Evolutionary conservation across 2,113 vertebrate genomes (phyloP), one percentile per base, ranked within the genome.

Genomic region (Sinocyclocheilus anshuiensis): DNA sequence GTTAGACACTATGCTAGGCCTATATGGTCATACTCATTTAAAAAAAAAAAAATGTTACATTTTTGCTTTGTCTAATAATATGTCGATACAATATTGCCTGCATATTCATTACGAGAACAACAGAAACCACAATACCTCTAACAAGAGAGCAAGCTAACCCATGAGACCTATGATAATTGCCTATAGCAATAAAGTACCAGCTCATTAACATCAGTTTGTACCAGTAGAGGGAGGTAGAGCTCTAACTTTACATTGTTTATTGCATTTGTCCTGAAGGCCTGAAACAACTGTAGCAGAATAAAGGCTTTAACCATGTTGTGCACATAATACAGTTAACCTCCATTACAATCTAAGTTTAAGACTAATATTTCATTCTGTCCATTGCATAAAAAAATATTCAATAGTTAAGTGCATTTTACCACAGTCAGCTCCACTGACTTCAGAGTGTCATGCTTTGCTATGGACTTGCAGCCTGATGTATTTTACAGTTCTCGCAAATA

Each of bases 191-290:
- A 29, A 50, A 42, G 36, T 7, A 5, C 55, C 65, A 59, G 15
- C 15, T 74, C 1, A 13, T 61, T 78, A 36, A 45, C 48, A 80
- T 29, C 36, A 15, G 8, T 71, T n/a, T 33, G 24, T 3, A 61
- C 53, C 85, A 75, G 53, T 50, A 81, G 77, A 71, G 36, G 79
- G 65, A 12, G 79, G 6, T n/a, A 63, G 39, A 81, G 85, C 50
- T 74, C 65, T 74, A 86, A 63, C 36, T 59, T 76, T 26, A n/a
- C 22, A 42, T 2, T 42, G 36, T 61, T 53, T 50, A 50, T 22
- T 45, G 36, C 13, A 80, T 63, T 80, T 80, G 55, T 36, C 18
- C 4, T 29, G 53, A 53, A 77, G 57, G 55, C 59, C 24, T 53
- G 3, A 50, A 76, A 75, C n/a, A 48, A 50, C 72, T 72, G 36